A percentile compares a stretch with the other conserved stretches of the same genome.
Evolutionary conservation across 2,113 vertebrate species (phyloP).

Genomic region (Axis porcinus): DNA sequence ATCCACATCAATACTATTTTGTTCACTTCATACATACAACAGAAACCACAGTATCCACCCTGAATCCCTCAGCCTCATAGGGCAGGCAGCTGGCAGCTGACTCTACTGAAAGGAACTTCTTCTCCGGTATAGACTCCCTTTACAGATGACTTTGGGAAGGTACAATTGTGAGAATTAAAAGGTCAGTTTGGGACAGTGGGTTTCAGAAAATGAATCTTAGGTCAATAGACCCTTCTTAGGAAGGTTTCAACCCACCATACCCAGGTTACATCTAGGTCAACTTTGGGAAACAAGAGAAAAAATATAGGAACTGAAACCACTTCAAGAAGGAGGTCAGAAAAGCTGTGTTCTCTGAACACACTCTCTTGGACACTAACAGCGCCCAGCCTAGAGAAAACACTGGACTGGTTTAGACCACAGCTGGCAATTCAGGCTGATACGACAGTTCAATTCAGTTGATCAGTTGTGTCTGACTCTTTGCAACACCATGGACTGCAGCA

Average conservation of each 20-base stretch:
- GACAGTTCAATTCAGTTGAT: not conserved
- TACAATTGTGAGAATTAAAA: not conserved
- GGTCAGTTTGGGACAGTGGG: not conserved
- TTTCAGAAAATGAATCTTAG: constrained; percentile 16
- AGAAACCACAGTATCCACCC: not conserved
- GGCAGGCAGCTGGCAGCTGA: not conserved
- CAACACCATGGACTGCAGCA: not conserved
- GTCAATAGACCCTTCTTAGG: not conserved
- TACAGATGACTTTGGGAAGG: not conserved
- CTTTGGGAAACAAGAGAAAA: not conserved
- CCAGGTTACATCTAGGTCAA: not conserved
- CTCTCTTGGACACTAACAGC: not conserved
- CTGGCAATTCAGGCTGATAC: not conserved
- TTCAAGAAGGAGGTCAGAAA: not conserved
- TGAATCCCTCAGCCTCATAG: not conserved
- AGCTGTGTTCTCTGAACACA: not conserved
- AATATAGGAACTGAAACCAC: not conserved
- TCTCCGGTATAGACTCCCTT: not conserved
- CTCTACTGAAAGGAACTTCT: not conserved
- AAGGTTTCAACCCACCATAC: not conserved
- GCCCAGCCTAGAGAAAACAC: not conserved
- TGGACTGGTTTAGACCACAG: not conserved
- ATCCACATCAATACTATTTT: not conserved
- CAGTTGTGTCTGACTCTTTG: not conserved
- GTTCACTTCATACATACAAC: not conserved